Evolutionary conservation across 2,888 invertebrate species (phyloP), one percentile per base, ranked within the genome.

Genomic region (Galerucella calmariensis): DNA sequence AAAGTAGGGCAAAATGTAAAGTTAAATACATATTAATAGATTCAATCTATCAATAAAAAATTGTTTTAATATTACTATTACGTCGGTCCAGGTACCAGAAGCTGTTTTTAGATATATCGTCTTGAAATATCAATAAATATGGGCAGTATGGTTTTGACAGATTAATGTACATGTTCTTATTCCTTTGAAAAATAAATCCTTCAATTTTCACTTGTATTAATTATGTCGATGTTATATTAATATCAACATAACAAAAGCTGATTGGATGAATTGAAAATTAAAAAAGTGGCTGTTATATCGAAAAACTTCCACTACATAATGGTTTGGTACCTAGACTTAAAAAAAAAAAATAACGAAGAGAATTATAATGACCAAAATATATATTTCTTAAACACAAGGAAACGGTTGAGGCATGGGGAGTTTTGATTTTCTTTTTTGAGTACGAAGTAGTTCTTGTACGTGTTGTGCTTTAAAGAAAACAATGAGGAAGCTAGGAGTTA

Each of bases 401-500:
- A 75, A 56, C 56, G 58, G 46, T 46, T 75, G 76, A 68, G 71
- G 67, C 75, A 70, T 79, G 78, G 78, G 65, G 74, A 69, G 79
- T 79, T 74, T 20, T 41, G 16, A 46, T 61, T 69, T 69, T 63
- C 59, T 66, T 59, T 76, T 69, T 81, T 80, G 73, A 69, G 72
- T 81, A 80, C 78, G 70, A 74, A 77, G 78, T 82, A 83, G 81
- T 81, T 75, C 73, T 77, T 80, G 79, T 83, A 79, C 80, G 79
- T 82, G 80, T 82, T 81, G 83, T 83, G 82, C 81, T 83, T 82
- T 51, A 67, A 56, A 65, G 24, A 79, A 77, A 79, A 80, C 27
- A 77, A 79, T 46, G 65, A 74, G 66, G 73, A 79, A 78, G 77
- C 80, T 80, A 80, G 79, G 70, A 80, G 75, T 77, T 81, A 81